Base-by-base conservation (phyloP, 2,888 invertebrate species). In the Himalopsyche anomala region DNA sequence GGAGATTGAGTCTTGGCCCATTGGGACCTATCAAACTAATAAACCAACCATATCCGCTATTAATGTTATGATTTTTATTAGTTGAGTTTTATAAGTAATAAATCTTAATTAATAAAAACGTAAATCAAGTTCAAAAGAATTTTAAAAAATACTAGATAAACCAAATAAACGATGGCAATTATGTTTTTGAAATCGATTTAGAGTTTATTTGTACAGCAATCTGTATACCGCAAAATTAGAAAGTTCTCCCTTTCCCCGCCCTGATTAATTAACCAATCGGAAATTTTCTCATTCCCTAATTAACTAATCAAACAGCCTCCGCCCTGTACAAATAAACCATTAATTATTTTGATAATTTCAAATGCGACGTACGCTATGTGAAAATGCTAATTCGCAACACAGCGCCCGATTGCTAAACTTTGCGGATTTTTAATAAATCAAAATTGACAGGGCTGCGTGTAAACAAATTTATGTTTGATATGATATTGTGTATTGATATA, bases 221-320 rank as follows among this genome's bases (percentile, higher is more conserved):
- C 15, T 36, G 38, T 38, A 74, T 74, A 38, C 74, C 74, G 12
- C 74, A 74, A 74, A 69, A 74, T 74, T 9, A 74, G 74, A 74
- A 74, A 74, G 51, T 74, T 36, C 19, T 12, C 38, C 19, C 15
- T 12, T 4, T 12, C 74, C 74, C 74, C 38, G 15, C 82, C 54
- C 40, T 82, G 82, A 82, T 82, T 82, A 82, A 82, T 82, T 55
- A 82, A 36, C 56, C 82, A 82, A 82, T 82, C 82, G 40, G 55
- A 55, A 82, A 82, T 82, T 82, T 82, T 56, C 82, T 56, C 56
- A 15, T 40, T 54, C 55, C 55, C 54, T 82, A 82, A 82, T 82
- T 82, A 82, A 82, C 82, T 56, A 82, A 82, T 82, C 82, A 82
- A 82, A 82, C 82, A 82, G 38, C 11, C 55, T 56, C 56, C 38